Conservation (phyloP, 2,888 invertebrate genomes). For the Eucriotettix oculatus region DNA sequence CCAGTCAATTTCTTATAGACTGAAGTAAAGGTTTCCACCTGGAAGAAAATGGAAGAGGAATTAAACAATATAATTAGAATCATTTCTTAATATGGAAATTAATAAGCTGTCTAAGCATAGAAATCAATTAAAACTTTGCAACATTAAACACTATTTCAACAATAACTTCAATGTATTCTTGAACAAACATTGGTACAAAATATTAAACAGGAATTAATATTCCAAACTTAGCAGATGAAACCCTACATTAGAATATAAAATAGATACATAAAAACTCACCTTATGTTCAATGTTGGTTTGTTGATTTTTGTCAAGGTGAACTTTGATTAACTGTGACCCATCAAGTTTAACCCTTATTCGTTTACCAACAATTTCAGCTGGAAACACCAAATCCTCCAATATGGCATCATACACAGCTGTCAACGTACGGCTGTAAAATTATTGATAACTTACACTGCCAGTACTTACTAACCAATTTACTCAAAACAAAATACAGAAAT, state of each 20-base stretch:
- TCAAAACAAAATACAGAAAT: too few relatives aligned
- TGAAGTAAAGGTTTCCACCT: conserved; percentile 95
- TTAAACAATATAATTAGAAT: not conserved
- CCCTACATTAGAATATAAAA: too few relatives aligned
- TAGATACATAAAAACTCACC: conserved; percentile 32
- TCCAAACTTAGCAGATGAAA: too few relatives aligned
- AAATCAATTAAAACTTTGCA: too few relatives aligned
- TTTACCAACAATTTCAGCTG: conserved; percentile 98
- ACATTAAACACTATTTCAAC: not conserved
- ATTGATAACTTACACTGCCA: not conserved
- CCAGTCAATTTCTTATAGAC: conserved; percentile 99
- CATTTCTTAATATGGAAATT: too few relatives aligned
- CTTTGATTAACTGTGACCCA: conserved; percentile 90
- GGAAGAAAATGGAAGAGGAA: conserved; percentile 26
- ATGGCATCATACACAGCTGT: conserved; percentile 96
- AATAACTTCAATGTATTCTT: not conserved
- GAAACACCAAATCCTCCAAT: conserved; percentile 93
- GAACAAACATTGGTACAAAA: too few relatives aligned
- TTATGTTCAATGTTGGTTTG: conserved; percentile 99
- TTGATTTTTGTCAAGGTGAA: conserved; percentile 94
- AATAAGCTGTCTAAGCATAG: too few relatives aligned
- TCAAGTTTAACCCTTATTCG: conserved; percentile 91
- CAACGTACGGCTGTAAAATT: conserved; percentile 55
- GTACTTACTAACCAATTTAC: not conserved
- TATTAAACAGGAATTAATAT: too few relatives aligned